Evolutionary conservation across 92 coral and sea anemone species (phyloP), one percentile per base, ranked within the genome.

Genomic region (Isaurus tuberculatus): DNA sequence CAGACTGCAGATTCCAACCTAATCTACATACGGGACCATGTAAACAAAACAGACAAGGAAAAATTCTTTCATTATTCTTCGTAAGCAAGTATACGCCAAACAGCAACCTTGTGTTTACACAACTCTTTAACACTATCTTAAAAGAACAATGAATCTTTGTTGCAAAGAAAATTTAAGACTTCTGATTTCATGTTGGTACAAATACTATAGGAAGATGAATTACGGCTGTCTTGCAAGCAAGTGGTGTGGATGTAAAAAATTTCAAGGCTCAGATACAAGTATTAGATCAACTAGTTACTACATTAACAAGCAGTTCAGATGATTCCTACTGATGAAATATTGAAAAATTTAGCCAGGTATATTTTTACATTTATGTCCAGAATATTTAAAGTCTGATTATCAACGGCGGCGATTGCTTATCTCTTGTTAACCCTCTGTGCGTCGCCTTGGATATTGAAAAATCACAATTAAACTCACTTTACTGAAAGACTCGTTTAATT

Each of bases 201-300:
- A 82, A 83, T 44, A 81, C 87, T 2, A 65, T 87, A 29, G 84
- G 79, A 2, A 83, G 83, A 23, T 87, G 87, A 73, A 87, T 87
- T 58, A 87, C 55, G 46, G 33, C 43, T 17, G 33, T 79, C 28
- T 66, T 86, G 33, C 31, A 26, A 16, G 22, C 44, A 33, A 79
- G 85, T 79, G 90, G 86, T 67, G 53, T 86, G 20, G 86, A 86
- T 37, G 66, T 85, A 15, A 70, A 10, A 20, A 79, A 14, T 3
- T 86, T 80, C 48, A 44, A 46, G 25, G 81, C 86, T 36, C 86
- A 80, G n/a, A n/a, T n/a, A n/a, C n/a, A 46, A 86, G 90, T 44
- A 86, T 81, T 19, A 37, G 86, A 22, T 32, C 88, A 13, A 84
- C 88, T n/a, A n/a, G n/a, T n/a, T 11, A 29, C 51, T 44, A 58